phyloP scores from a whole-genome alignment of 1,140 invertebrate genomes.

The Drosophila setifemur region DNA sequence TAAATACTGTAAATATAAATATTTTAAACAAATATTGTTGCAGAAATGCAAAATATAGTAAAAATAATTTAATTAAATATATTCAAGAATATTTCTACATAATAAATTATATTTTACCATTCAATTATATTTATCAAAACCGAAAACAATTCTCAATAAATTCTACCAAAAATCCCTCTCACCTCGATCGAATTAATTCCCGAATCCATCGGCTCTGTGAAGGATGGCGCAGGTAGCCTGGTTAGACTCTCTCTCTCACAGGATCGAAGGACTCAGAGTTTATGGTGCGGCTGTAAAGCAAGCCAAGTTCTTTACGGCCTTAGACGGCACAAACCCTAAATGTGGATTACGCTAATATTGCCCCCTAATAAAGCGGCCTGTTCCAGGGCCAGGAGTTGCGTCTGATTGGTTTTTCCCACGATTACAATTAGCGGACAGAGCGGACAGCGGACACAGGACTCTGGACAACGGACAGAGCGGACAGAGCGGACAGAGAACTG shows the following conservation, averaged over 20 bases:
- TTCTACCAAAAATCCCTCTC: no score
- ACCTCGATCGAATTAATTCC: conserved; percentile 26
- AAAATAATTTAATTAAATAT: no score
- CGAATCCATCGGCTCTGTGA: not conserved
- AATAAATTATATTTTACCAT: no score
- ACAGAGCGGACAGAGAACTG: not conserved
- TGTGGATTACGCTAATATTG: conserved; percentile 74
- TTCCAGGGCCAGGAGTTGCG: conserved; percentile 50
- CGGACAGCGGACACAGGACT: conserved; percentile 15
- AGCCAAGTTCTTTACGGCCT: conserved; percentile 70
- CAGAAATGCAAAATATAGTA: no score
- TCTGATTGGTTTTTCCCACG: conserved; percentile 79
- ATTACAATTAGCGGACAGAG: conserved; percentile 65
- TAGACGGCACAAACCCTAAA: conserved; percentile 41
- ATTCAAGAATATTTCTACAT: no score
- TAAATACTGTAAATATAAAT: no score
- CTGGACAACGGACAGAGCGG: not conserved
- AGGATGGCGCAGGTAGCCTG: not conserved
- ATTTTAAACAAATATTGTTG: no score
- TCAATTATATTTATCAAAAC: no score
- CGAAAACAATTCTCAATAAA: no score
- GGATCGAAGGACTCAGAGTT: not conserved
- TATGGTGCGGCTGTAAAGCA: conserved; percentile 43
- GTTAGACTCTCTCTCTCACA: no score
- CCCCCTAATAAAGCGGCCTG: conserved; percentile 53